Evolutionary conservation across 2,888 invertebrate species (phyloP), one percentile per base, ranked within the genome.

Genomic region (Microplitis manilae): DNA sequence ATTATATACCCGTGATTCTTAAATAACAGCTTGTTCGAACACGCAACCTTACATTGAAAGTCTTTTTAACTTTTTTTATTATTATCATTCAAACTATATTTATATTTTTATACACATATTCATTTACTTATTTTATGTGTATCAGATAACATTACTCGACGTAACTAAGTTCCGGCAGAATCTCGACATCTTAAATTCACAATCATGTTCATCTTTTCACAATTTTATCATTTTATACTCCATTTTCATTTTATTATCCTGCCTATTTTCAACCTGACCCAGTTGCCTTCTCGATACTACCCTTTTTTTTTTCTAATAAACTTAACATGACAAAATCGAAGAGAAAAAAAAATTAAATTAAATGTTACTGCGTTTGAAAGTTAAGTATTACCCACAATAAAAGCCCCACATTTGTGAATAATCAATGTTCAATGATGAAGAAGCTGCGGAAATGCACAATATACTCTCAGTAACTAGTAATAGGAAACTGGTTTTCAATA

Each of bases 401-500:
- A 30, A 30, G 30, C 30, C 30, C 30, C 30, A 30, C 30, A 4
- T 64, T 50, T 73, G 13, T 15, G 60, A 17, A 17, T 65, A 17
- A 73, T 73, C 39, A 73, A 68, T 70, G 40, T 40, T 64, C 75
- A 13, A 17, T 64, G 40, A 64, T 38, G n/a, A 41, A 39, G 69
- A 75, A 69, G 75, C 75, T 62, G 41, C n/a, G 75, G 41, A 69
- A 75, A 75, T 75, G 64, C 75, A 41, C 61, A 61, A 73, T 41
- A 50, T 50, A 50, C 50, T 50, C 50, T 13, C 13, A 6, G 38
- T 38, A 50, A 61, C 41, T 41, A 62, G 41, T 64, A 62, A 62
- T 75, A 38, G 4, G 69, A 50, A 13, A 50, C 50, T 13, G 50
- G 9, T 13, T 50, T 50, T 50, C 50, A 8, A 13, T 50, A 39